Conservation (phyloP, 2,888 invertebrate species). For the Chorisops tibialis region DNA sequence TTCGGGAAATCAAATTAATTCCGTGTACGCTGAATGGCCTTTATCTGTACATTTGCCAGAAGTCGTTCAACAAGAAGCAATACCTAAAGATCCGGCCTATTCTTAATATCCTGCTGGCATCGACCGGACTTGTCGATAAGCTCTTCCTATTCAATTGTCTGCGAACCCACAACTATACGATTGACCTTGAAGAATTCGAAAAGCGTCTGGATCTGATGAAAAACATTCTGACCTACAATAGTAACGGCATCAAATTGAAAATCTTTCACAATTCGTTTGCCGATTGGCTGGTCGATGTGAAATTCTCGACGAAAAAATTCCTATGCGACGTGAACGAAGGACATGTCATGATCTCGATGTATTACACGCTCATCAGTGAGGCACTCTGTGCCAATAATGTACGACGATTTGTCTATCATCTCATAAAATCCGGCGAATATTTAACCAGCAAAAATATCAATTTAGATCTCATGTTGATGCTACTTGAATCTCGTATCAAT, state of each 20-base stretch:
- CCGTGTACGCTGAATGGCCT: constrained; percentile 93
- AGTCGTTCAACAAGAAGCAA: constrained; percentile 83
- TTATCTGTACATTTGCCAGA: constrained; percentile 91
- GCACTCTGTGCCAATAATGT: constrained; percentile 70
- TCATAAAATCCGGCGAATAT: constrained; percentile 66
- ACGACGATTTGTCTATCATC: constrained; percentile 68
- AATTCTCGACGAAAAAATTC: constrained; percentile 94
- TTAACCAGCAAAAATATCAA: constrained; percentile 50
- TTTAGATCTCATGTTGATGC: constrained; percentile 49
- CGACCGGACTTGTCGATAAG: constrained; percentile 79
- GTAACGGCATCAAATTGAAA: constrained; percentile 43
- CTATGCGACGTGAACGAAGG: constrained; percentile 84
- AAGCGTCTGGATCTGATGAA: constrained; percentile 72
- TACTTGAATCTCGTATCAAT: constrained; percentile 50
- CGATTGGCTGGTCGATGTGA: constrained; percentile 94
- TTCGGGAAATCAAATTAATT: constrained; percentile 88
- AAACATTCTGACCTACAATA: constrained; percentile 52
- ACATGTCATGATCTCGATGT: constrained; percentile 83
- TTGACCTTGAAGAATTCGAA: constrained; percentile 77
- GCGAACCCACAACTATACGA: constrained; percentile 72
- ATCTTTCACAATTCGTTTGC: constrained; percentile 94
- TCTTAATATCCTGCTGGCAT: constrained; percentile 82
- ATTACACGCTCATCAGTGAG: constrained; percentile 69
- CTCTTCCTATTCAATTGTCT: constrained; percentile 78
- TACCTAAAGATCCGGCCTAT: constrained; percentile 83